phyloP scores from a whole-genome alignment of 2,113 vertebrate genomes.

The Apistogramma diplotaenia region DNA sequence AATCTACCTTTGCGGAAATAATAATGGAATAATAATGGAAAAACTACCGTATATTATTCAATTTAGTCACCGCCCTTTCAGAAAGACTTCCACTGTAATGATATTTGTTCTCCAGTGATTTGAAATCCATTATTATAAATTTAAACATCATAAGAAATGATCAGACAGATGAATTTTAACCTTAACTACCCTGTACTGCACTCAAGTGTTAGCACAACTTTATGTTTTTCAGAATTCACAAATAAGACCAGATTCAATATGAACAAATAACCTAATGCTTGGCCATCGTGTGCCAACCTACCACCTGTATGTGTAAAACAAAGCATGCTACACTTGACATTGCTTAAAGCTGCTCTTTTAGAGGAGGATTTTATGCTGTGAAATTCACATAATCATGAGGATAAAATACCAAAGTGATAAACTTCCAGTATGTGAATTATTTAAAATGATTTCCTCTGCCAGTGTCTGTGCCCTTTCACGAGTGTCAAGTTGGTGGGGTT shows the following conservation, averaged over 20 bases:
- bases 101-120: no score
- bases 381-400: conserved; percentile 32
- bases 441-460: conserved; percentile 4
- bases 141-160: no score
- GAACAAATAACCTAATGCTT: conserved; percentile 28
- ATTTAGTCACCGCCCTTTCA: no score
- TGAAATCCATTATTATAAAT: no score
- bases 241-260: conserved; percentile 10
- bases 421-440: background rate
- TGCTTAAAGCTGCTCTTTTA: conserved; percentile 25
- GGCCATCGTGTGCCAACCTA: conserved; percentile 20
- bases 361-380: conserved; percentile 6
- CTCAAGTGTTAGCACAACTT: background rate
- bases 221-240: background rate
- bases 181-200: background rate
- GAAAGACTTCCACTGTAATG: no score
- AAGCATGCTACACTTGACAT: conserved; percentile 34
- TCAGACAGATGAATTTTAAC: no score
- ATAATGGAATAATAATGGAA: no score
- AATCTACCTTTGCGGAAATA: no score
- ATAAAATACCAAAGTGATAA: background rate
- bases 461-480: background rate
- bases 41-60: no score
- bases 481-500: conserved; percentile 6
- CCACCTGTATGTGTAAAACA: conserved; percentile 33